phyloP scores from a whole-genome alignment of 1,140 invertebrate species.

The Aphis craccivora region DNA sequence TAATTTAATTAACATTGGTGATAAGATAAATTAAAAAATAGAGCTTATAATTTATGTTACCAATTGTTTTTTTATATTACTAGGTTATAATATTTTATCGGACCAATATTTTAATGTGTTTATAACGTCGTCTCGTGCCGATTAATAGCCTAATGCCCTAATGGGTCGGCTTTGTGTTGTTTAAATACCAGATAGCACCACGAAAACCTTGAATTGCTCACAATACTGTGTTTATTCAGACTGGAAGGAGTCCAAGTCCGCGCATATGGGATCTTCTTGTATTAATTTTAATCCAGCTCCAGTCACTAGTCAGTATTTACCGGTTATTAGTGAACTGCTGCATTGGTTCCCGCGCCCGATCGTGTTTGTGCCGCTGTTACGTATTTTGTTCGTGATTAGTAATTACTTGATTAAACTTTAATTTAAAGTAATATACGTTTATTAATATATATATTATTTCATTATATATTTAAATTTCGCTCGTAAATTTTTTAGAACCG shows the following conservation, averaged over 20 bases:
- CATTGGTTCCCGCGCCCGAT: neutral
- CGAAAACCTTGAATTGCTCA: slow-evolving; percentile 50
- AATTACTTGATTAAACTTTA: neutral
- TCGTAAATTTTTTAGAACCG: neutral
- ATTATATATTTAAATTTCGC: slow-evolving; percentile 8
- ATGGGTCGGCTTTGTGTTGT: neutral
- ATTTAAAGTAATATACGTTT: neutral
- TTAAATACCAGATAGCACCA: slow-evolving; percentile 54
- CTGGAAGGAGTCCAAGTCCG: slow-evolving; percentile 56
- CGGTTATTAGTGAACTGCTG: neutral
- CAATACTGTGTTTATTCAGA: slow-evolving; percentile 29
- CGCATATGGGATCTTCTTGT: slow-evolving; percentile 46
- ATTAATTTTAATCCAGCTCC: slow-evolving; percentile 56
- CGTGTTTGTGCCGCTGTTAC: neutral
- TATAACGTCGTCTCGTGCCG: neutral
- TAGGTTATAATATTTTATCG: neutral
- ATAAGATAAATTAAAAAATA: neutral
- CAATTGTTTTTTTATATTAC: neutral
- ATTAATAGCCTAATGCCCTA: neutral
- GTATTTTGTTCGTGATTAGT: slow-evolving; percentile 1
- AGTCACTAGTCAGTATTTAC: slow-evolving; percentile 47
- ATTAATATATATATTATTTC: slow-evolving; percentile 9
- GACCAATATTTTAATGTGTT: neutral
- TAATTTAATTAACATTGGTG: neutral
- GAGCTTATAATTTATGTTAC: neutral